Evolutionary conservation across 2,113 vertebrate species (phyloP).

Genomic region (Chaenocephalus aceratus): DNA sequence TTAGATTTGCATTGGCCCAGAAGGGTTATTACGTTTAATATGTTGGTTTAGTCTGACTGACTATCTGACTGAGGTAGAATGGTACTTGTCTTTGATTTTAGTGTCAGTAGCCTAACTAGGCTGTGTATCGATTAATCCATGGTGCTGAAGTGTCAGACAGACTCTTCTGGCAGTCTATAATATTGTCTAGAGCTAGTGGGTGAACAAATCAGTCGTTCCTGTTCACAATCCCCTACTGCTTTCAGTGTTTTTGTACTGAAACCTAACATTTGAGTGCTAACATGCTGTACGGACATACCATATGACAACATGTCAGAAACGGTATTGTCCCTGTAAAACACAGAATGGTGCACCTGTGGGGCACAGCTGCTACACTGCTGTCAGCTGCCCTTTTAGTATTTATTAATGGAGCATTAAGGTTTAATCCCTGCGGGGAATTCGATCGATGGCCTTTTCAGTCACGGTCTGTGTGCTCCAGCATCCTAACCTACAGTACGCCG

Average conservation of each 20-base stretch:
- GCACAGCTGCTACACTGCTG: conserved; percentile 9
- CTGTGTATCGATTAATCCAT: not conserved
- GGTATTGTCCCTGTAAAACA: not conserved
- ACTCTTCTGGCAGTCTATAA: not conserved
- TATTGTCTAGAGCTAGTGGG: too few species aligned
- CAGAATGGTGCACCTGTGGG: not conserved
- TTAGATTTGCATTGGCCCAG: not conserved
- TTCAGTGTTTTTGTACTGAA: too few species aligned
- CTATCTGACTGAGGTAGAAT: not conserved
- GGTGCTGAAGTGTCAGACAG: not conserved
- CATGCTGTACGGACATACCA: not conserved
- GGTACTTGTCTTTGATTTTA: not conserved
- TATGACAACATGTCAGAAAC: not conserved
- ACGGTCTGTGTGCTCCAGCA: not conserved
- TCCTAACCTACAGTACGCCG: not conserved
- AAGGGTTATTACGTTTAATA: not conserved
- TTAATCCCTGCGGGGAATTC: conserved; percentile 25
- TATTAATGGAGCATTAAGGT: conserved; percentile 41
- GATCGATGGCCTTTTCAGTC: conserved; percentile 37
- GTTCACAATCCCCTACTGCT: too few species aligned
- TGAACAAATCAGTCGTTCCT: too few species aligned
- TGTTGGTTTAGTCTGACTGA: not conserved
- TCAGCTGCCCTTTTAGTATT: conserved; percentile 23
- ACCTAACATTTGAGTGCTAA: not conserved
- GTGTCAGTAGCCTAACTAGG: not conserved